These are phyloP conservation scores for Bicyclus anynana DNA, from an alignment of 1,140 invertebrate species.

Conservation along the genomic window DNA sequence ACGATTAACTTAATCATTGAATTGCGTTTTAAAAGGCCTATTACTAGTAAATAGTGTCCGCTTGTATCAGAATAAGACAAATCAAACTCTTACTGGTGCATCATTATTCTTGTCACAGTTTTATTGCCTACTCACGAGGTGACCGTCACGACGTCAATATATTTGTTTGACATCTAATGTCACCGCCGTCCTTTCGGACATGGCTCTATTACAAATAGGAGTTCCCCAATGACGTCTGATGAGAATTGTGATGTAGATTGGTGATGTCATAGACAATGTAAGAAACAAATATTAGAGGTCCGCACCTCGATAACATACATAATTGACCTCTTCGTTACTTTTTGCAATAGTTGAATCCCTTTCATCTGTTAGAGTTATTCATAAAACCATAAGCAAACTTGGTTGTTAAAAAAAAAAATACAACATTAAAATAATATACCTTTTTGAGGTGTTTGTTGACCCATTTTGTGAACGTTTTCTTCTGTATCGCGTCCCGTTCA, in stretches of 20 bases:
- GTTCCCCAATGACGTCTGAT: slow-evolving; percentile 1
- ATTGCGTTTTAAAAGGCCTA: too few species aligned
- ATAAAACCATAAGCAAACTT: slow-evolving; percentile 29
- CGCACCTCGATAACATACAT: too few species aligned
- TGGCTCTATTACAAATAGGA: slow-evolving; percentile 11
- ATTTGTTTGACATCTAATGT: slow-evolving; percentile 16
- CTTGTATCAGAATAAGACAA: too few species aligned
- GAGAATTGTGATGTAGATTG: neutral
- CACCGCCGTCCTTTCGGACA: slow-evolving; percentile 6
- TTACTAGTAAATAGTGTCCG: too few species aligned
- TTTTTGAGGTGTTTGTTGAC: slow-evolving; percentile 99
- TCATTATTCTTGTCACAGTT: slow-evolving; percentile 11
- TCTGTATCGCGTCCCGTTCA: slow-evolving; percentile 99
- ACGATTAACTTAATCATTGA: too few species aligned
- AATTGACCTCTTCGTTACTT: too few species aligned
- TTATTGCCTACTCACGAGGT: slow-evolving; percentile 5
- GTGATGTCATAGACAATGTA: slow-evolving; percentile 10
- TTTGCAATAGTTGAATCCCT: too few species aligned
- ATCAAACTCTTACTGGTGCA: neutral
- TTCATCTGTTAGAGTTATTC: too few species aligned
- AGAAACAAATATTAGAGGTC: too few species aligned
- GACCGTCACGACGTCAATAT: slow-evolving; percentile 12
- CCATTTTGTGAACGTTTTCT: slow-evolving; percentile 99
- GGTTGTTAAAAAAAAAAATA: slow-evolving; percentile 11
- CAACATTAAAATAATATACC: slow-evolving; percentile 80